Evolutionary conservation across 1,140 invertebrate species (phyloP), one percentile per base, ranked within the genome.

Genomic region (Phymorhynchus buccinoides): DNA sequence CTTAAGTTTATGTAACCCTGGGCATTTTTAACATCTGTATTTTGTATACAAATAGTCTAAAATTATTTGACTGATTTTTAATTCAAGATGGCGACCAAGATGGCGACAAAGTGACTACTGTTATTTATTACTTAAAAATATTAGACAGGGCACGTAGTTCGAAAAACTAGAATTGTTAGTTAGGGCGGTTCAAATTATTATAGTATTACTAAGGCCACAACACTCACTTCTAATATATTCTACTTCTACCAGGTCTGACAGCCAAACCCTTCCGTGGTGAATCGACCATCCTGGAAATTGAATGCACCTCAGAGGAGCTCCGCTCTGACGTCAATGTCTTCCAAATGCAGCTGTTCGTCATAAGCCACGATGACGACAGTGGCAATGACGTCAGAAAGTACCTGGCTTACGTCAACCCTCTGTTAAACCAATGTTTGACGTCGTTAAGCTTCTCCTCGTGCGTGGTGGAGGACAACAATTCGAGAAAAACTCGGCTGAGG

Each of bases 361-460:
- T 71, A 0, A 41, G 41, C 4, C 30, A 80, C 44, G 18, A 39
- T 44, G 73, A 48, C 44, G 37, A 73, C 30, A 27, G 37, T 32
- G 32, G 7, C 3, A 35, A 73, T 12, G n/a, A n/a, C 27, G 7
- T 9, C 27, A 48, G 18, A 6, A 73, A 56, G 37, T 56, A 39
- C 9, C 39, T 30, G 12, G 81, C 81, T 32, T 83, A 73, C 66
- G 81, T 83, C 37, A 83, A 83, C 39, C 81, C 81, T 3, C 41
- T 83, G 32, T 71, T 44, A 62, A 42, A 42, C 14, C 62, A 83
- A 30, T 83, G 81, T 44, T 30, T 83, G 66, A 83, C 81, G 14
- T 83, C 81, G 30, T 14, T 42, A 16, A 83, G 81, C 32, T 83
- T 83, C 81, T 83, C 81, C 3, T 83, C 81, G 3, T 83, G 81